Percentiles rank a stretch among this genome's conserved stretches.
Evolutionary conservation across 1,140 invertebrate genomes (phyloP).

Genomic region (Patella vulgata): DNA sequence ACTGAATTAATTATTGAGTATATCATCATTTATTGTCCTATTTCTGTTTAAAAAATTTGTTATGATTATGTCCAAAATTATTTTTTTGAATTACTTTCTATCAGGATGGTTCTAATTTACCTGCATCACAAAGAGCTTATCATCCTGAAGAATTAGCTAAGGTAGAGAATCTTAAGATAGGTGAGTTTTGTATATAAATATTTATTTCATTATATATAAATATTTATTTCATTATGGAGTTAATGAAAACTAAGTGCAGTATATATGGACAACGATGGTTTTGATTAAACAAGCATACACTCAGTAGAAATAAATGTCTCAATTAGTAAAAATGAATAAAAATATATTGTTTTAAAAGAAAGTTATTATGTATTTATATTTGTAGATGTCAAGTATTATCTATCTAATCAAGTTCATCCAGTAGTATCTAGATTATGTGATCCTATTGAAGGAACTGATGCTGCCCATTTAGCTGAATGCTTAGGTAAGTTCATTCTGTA

Average conservation of each 20-base stretch:
- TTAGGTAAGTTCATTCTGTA: conserved; percentile 73
- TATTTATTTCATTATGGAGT: no score
- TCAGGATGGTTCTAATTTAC: conserved; percentile 71
- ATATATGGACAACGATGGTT: no score
- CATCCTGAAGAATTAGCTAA: conserved; percentile 89
- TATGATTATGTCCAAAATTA: background rate
- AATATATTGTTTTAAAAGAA: no score
- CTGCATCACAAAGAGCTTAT: conserved; percentile 92
- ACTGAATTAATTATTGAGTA: no score
- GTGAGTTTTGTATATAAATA: conserved; percentile 42
- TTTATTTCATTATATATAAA: background rate
- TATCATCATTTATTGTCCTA: conserved; percentile 1
- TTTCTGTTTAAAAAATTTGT: conserved; percentile 9
- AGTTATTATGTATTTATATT: conserved; percentile 15
- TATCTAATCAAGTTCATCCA: conserved; percentile 80
- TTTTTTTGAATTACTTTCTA: conserved; percentile 21
- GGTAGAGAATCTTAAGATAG: conserved; percentile 70
- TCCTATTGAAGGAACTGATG: conserved; percentile 93
- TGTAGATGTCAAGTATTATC: conserved; percentile 68
- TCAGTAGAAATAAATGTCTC: no score
- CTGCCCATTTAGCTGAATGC: conserved; percentile 87
- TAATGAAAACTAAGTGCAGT: no score
- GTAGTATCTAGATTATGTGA: conserved; percentile 94
- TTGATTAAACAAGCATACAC: no score
- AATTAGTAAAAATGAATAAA: no score